Conservation (phyloP, 2,797 vertebrate genomes). For the Cygnus olor region DNA sequence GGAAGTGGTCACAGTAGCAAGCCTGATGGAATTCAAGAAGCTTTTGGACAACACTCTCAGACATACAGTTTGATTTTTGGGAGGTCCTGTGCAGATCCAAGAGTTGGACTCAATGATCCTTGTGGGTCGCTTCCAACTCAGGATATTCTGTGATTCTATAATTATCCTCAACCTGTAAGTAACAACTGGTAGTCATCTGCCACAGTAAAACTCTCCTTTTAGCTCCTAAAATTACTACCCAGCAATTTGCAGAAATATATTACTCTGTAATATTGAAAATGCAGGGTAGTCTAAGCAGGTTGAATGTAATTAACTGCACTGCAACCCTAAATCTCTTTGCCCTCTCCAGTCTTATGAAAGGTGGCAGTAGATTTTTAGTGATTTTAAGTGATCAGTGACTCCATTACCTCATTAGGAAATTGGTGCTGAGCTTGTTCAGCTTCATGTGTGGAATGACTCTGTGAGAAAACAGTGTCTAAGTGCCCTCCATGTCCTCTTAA, state of each 20-base stretch:
- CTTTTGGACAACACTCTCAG: too few species aligned
- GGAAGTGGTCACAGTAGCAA: too few species aligned
- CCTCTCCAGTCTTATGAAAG: background rate
- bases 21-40: too few species aligned
- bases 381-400: background rate
- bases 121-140: too few species aligned
- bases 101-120: too few species aligned
- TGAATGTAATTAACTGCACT: background rate
- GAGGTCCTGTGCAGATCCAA: too few species aligned
- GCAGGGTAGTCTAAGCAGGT: background rate
- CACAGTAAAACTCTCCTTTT: background rate
- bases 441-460: background rate
- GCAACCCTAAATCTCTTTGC: background rate
- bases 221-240: background rate
- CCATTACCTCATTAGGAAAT: background rate
- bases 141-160: too few species aligned
- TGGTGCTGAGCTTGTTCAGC: background rate
- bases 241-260: background rate
- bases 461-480: background rate
- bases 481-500: background rate
- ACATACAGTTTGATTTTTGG: too few species aligned
- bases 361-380: background rate
- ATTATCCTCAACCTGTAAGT: background rate
- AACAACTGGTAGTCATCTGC: background rate
- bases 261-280: background rate